A percentile compares a stretch with the other conserved stretches of the same genome.
Evolutionary conservation across 2,888 invertebrate species (phyloP).

Genomic region (Scelioninae gen. 2): DNA sequence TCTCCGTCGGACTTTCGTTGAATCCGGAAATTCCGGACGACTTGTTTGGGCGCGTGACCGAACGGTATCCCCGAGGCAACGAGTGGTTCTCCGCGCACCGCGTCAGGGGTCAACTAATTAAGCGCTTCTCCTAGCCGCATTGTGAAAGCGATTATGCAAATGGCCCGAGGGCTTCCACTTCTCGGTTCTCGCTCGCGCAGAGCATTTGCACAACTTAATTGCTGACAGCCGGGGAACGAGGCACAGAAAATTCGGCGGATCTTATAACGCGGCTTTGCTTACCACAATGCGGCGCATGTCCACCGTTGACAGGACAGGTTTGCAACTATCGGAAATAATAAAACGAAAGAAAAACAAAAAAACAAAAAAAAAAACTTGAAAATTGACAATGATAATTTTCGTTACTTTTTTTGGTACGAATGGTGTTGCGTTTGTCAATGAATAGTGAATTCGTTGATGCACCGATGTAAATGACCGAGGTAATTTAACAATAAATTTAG

Average conservation of each 20-base stretch:
- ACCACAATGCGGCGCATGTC: no score
- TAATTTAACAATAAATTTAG: no score
- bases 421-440: no score
- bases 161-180: conserved; percentile 43
- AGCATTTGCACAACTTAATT: conserved; percentile 55
- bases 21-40: conserved; percentile 30
- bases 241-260: conserved; percentile 23
- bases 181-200: conserved; percentile 39
- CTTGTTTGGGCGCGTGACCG: conserved; percentile 47
- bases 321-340: no score
- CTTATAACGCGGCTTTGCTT: neutral
- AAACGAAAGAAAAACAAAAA: no score
- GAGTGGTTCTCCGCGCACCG: conserved; percentile 39
- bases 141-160: conserved; percentile 60
- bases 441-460: no score
- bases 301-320: no score
- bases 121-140: conserved; percentile 54
- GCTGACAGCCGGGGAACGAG: conserved; percentile 31
- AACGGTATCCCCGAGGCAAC: conserved; percentile 36
- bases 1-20: neutral
- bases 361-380: no score
- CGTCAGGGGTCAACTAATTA: conserved; percentile 56
- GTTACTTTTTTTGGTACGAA: no score
- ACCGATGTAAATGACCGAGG: no score
- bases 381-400: no score